Evolutionary conservation across 2,113 vertebrate species (phyloP).

Genomic region (Xiphophorus maculatus): DNA sequence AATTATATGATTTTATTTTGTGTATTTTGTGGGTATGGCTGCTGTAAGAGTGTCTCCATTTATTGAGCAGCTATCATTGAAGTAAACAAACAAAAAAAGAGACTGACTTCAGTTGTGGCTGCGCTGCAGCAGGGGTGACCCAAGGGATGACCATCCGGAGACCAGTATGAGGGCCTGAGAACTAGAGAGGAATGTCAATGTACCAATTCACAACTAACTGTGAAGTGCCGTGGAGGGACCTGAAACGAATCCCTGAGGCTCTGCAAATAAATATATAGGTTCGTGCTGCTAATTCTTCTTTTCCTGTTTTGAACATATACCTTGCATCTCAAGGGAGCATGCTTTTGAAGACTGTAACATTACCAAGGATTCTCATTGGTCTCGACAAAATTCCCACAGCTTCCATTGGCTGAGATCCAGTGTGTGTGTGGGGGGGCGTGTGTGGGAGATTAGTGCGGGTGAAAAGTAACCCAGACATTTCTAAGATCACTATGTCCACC

Average conservation of each 20-base stretch:
- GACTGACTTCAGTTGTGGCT: slow-evolving; percentile 30
- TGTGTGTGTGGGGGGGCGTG: slow-evolving; percentile 5
- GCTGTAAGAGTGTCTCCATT: not conserved
- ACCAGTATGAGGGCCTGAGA: slow-evolving; percentile 73
- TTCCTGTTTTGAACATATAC: slow-evolving; percentile 68
- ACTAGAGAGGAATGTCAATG: slow-evolving; percentile 73
- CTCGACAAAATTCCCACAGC: slow-evolving; percentile 71
- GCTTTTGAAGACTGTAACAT: slow-evolving; percentile 49
- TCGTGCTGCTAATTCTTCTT: slow-evolving; percentile 53
- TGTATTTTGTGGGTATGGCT: not conserved
- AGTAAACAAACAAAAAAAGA: slow-evolving; percentile 13
- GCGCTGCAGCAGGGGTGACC: slow-evolving; percentile 30
- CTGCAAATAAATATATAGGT: slow-evolving; percentile 67
- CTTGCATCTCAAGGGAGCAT: slow-evolving; percentile 52
- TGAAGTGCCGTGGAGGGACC: slow-evolving; percentile 26
- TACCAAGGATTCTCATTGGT: slow-evolving; percentile 46
- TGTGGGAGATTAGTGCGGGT: slow-evolving; percentile 55
- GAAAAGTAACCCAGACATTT: slow-evolving; percentile 70
- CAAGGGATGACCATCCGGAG: slow-evolving; percentile 33
- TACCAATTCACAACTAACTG: slow-evolving; percentile 43
- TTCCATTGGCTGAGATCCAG: slow-evolving; percentile 47
- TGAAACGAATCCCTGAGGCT: slow-evolving; percentile 60
- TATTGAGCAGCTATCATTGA: slow-evolving; percentile 11
- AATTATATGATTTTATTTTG: not conserved
- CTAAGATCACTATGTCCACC: slow-evolving; percentile 64